phyloP scores from a whole-genome alignment of 2,888 invertebrate genomes.

The Epinotia demarniana region DNA sequence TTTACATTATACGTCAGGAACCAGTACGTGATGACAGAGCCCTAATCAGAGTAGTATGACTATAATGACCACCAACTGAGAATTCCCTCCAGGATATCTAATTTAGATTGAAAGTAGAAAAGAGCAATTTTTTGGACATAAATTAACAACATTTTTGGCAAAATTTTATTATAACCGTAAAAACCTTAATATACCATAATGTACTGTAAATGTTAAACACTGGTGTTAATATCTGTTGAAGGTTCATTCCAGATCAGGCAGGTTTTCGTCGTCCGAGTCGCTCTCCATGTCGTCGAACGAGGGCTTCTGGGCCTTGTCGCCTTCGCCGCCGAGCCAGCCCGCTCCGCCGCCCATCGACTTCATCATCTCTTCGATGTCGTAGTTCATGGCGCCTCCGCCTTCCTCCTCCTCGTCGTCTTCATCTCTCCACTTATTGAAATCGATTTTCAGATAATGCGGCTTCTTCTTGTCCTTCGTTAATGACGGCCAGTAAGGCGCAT shows the following conservation, averaged over 20 bases:
- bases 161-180: slow-evolving; percentile 81
- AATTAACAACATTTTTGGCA: slow-evolving; percentile 55
- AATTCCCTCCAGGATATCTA: neutral
- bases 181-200: slow-evolving; percentile 79
- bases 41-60: neutral
- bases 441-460: slow-evolving; percentile 97
- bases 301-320: slow-evolving; percentile 86
- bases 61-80: neutral
- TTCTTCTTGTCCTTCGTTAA: slow-evolving; percentile 95
- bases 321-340: slow-evolving; percentile 55
- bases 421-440: slow-evolving; percentile 99
- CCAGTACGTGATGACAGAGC: neutral
- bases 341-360: slow-evolving; percentile 87
- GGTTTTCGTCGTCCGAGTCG: slow-evolving; percentile 92
- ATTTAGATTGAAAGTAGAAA: neutral
- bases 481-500: slow-evolving; percentile 94
- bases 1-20: neutral
- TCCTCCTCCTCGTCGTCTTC: slow-evolving; percentile 98
- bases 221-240: slow-evolving; percentile 60
- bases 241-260: slow-evolving; percentile 89
- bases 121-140: slow-evolving; percentile 56
- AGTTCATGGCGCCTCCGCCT: slow-evolving; percentile 71
- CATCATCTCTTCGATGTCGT: slow-evolving; percentile 89
- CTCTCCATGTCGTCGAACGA: slow-evolving; percentile 90
- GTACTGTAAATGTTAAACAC: slow-evolving; percentile 71